These are phyloP conservation scores for Lepus europaeus DNA, from an alignment of 2,113 vertebrate genomes.

Conservation along the genomic window DNA sequence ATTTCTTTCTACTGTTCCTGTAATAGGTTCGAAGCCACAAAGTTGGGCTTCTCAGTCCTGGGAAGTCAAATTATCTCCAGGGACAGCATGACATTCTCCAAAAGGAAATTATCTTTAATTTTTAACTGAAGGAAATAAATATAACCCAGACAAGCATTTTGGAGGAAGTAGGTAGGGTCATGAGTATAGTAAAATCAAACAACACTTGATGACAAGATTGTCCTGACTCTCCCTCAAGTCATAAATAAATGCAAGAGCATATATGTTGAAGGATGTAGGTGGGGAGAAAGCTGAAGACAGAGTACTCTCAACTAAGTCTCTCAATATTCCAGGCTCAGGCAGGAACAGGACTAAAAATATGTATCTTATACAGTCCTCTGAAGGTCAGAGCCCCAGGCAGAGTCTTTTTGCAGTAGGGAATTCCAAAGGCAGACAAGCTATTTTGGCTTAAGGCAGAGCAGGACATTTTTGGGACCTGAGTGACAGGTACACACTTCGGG, in stretches of 20 bases:
- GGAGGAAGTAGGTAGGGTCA: slow-evolving; percentile 43
- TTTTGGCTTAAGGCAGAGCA: slow-evolving; percentile 52
- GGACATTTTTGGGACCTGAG: neutral
- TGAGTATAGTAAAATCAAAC: slow-evolving; percentile 63
- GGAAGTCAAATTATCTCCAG: slow-evolving; percentile 55
- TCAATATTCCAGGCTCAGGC: slow-evolving; percentile 28
- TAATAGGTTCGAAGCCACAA: slow-evolving; percentile 48
- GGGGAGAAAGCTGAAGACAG: neutral
- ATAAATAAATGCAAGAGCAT: slow-evolving; percentile 38
- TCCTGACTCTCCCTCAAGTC: slow-evolving; percentile 47
- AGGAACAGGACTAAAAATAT: slow-evolving; percentile 55
- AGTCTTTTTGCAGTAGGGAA: slow-evolving; percentile 12
- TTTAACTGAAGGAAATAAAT: slow-evolving; percentile 62
- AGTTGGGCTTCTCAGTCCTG: slow-evolving; percentile 37
- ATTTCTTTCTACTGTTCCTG: slow-evolving; percentile 61
- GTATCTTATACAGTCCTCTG: slow-evolving; percentile 14
- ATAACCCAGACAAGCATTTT: slow-evolving; percentile 64
- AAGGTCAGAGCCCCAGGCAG: slow-evolving; percentile 24
- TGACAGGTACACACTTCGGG: slow-evolving; percentile 20
- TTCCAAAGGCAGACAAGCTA: slow-evolving; percentile 48
- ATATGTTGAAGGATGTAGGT: slow-evolving; percentile 12
- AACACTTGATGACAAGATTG: neutral
- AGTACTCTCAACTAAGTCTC: slow-evolving; percentile 32
- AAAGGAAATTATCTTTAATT: slow-evolving; percentile 67
- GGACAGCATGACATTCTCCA: slow-evolving; percentile 54